Evolutionary conservation across 2,888 invertebrate genomes (phyloP).

Genomic region (Rhamphomyia laevipes): DNA sequence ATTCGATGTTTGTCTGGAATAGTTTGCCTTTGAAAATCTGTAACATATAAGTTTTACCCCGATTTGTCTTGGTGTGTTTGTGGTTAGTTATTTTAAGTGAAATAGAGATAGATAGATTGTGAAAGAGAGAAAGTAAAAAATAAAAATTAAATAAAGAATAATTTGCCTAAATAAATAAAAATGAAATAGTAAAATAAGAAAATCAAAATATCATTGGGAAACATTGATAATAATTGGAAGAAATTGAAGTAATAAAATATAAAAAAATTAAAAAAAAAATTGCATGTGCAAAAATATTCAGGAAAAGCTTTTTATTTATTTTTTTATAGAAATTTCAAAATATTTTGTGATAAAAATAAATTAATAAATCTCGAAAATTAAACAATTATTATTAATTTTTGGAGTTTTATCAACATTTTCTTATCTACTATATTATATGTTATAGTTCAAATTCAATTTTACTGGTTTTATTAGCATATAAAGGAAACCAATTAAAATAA

Average conservation of each 20-base stretch:
- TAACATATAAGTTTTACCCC: slow-evolving; percentile 25
- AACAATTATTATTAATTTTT: too few species aligned
- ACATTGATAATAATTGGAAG: not conserved
- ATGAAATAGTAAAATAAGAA: slow-evolving; percentile 9
- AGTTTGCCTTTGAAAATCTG: slow-evolving; percentile 41
- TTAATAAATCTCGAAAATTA: too few species aligned
- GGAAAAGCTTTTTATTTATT: too few species aligned
- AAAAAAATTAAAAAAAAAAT: slow-evolving; percentile 2
- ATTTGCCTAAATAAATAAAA: slow-evolving; percentile 1
- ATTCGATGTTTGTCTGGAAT: slow-evolving; percentile 73
- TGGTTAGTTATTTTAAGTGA: slow-evolving; percentile 21
- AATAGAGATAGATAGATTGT: slow-evolving; percentile 4
- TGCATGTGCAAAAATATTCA: too few species aligned
- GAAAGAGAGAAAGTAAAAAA: slow-evolving; percentile 8
- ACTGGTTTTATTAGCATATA: too few species aligned
- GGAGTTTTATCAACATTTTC: too few species aligned
- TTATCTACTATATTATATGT: too few species aligned
- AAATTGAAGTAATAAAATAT: not conserved
- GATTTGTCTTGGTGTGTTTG: slow-evolving; percentile 36
- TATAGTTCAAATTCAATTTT: too few species aligned
- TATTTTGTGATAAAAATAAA: too few species aligned
- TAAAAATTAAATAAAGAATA: slow-evolving; percentile 4
- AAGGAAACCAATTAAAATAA: too few species aligned
- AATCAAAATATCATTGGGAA: slow-evolving; percentile 2
- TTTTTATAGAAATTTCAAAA: too few species aligned